These are phyloP conservation scores for Sinopyrophorus schimmeli DNA, from an alignment of 2,888 invertebrate genomes.

Conservation along the genomic window DNA sequence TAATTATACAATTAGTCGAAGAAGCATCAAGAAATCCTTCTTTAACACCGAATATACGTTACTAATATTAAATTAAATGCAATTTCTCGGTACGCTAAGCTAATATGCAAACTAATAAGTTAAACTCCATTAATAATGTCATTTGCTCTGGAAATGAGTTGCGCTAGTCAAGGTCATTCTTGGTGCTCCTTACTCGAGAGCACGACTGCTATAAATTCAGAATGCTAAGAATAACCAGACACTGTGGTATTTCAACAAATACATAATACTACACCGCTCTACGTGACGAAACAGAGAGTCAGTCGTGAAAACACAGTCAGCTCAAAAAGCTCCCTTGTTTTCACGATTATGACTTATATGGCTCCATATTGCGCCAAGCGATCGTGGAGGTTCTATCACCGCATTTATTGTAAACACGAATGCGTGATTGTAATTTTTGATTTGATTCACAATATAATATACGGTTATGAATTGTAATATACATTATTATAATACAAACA, in stretches of 20 bases:
- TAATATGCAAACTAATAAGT: conserved; percentile 35
- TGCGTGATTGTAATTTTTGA: conserved; percentile 38
- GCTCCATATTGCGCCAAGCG: conserved; percentile 32
- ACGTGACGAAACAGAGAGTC: conserved; percentile 38
- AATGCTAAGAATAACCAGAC: conserved; percentile 36
- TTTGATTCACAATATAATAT: conserved; percentile 38
- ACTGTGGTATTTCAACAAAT: conserved; percentile 38
- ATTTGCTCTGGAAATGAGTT: conserved; percentile 34
- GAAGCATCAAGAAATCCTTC: no score
- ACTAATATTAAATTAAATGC: conserved; percentile 18
- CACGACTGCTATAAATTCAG: conserved; percentile 36
- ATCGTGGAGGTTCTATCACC: conserved; percentile 33
- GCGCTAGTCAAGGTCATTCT: conserved; percentile 27
- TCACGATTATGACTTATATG: conserved; percentile 35
- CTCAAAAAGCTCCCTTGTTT: conserved; percentile 32
- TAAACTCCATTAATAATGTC: conserved; percentile 37
- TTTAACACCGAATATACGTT: no score
- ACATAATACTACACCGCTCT: conserved; percentile 35
- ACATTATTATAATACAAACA: conserved; percentile 28
- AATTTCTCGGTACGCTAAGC: conserved; percentile 34
- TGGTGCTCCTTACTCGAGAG: conserved; percentile 27
- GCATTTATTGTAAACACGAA: conserved; percentile 38
- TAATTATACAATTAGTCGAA: no score
- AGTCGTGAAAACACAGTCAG: conserved; percentile 35
- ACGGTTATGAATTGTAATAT: conserved; percentile 37